Evolutionary conservation across 2,888 invertebrate genomes (phyloP), one percentile per base, ranked within the genome.

Genomic region (Acrocyrtus sp.): DNA sequence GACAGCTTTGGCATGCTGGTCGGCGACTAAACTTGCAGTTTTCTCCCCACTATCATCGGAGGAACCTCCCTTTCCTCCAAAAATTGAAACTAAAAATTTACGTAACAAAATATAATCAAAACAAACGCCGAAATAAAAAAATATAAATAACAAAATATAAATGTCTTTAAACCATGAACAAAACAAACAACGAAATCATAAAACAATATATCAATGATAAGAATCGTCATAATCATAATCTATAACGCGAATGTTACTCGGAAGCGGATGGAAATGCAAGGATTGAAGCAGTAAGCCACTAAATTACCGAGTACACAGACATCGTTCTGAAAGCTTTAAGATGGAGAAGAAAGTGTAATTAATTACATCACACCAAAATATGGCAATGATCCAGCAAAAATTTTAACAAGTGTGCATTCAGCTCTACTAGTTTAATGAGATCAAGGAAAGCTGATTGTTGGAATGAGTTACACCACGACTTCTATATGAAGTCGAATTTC

Each of bases 81-180:
- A 76, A 58, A 76, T 21, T 41, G 69, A 76, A 73, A 76, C 76
- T 76, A 76, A 62, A 75, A 72, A 61, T 45, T 45, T n/a, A 47
- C 19, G 27, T 39, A 5, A 66, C 60, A 61, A 48, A 53, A 54
- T 54, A 66, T 45, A 47, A 68, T 63, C 56, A 58, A 67, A 48
- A 29, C 10, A 34, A 56, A 21, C 56, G 15, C 17, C 10, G 19
- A 39, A 56, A 56, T 60, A 41, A 58, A 10, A 45, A 45, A 58
- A 58, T 29, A 29, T 27, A 19, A 58, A 41, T 34, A 41, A 15
- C 26, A 58, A 58, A 58, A 58, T 29, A 24, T n/a, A n/a, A n/a
- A n/a, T n/a, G n/a, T n/a, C n/a, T n/a, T n/a, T n/a, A n/a, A n/a
- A 51, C 8, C 6, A 19, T 26, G 34, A 56, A 56, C 8, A 19